Evolutionary conservation across 2,797 vertebrate genomes (phyloP), one percentile per base, ranked within the genome.

Genomic region (Girardinus metallicus): DNA sequence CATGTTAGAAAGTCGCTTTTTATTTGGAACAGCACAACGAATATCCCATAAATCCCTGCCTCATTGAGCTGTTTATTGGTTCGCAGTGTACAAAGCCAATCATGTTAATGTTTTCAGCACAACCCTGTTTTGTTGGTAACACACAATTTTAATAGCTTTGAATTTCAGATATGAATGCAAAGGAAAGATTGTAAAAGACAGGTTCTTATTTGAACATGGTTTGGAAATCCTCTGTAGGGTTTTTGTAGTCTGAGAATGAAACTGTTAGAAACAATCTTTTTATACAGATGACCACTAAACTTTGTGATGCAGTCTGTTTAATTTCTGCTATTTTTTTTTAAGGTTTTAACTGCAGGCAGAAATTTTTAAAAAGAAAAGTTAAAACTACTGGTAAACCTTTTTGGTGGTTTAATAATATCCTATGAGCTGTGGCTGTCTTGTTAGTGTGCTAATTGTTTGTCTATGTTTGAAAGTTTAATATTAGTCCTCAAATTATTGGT

Each of bases 241-340:
- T 86, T 84, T 73, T 86, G 57, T 76, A 64, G 70, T 79, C 68
- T 46, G 34, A 49, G 41, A 79, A 34, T 55, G 47, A 79, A 74
- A 80, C 74, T 75, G 44, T 49, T 49, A 81, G 47, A 47, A 76
- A 1, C 43, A 43, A 81, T 74, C 7, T 16, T 39, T 68, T 39
- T 7, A 36, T 2, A 68, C 18, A 21, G 57, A 77, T 66, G 57
- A 34, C 31, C 70, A 75, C 39, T 29, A 77, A 49, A 8, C 64
- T 77, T 64, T 4, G 12, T 44, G 39, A 21, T 66, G 21, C 23
- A 71, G 6, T 71, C 1, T n/a, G 36, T 23, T 39, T 51, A 21
- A 66, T 66, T 18, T 66, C 34, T 21, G 13, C 5, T 1, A 68
- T 15, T 2, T 5, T 26, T 26, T 39, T 44, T 15, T 13, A 29